These are phyloP conservation scores for Meles meles DNA, from an alignment of 2,113 vertebrate genomes.

Conservation along the genomic window DNA sequence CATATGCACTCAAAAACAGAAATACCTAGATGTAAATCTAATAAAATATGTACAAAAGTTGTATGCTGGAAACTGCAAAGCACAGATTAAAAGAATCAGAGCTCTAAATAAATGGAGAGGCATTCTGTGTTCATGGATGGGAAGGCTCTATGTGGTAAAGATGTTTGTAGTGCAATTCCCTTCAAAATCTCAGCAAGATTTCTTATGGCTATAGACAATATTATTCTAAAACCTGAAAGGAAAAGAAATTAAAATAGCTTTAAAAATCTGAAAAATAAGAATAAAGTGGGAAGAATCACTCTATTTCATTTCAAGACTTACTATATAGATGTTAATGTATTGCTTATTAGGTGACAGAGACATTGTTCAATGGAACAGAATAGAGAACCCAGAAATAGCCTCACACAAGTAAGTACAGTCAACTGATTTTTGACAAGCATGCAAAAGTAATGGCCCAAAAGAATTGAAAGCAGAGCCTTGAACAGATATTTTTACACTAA, in stretches of 20 bases:
- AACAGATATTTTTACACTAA: not conserved
- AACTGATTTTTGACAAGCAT: not conserved
- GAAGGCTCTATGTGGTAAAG: not conserved
- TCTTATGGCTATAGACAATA: not conserved
- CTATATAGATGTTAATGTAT: not conserved
- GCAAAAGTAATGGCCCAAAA: not conserved
- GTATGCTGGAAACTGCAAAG: not conserved
- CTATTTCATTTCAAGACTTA: not conserved
- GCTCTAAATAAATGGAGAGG: not conserved
- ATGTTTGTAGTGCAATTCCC: not conserved
- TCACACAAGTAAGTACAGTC: not conserved
- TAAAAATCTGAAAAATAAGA: not conserved
- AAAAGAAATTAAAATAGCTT: not conserved
- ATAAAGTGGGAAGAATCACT: not conserved
- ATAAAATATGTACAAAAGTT: not conserved
- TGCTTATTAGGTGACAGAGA: not conserved
- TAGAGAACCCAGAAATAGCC: not conserved
- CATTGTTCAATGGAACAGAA: not conserved
- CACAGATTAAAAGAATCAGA: not conserved
- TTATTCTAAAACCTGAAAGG: not conserved
- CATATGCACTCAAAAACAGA: not conserved
- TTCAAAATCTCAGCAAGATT: not conserved
- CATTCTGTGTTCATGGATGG: not conserved
- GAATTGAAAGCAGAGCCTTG: not conserved
- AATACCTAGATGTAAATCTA: not conserved